Conservation (phyloP, 1,140 invertebrate species). For the Bombus confusus region DNA sequence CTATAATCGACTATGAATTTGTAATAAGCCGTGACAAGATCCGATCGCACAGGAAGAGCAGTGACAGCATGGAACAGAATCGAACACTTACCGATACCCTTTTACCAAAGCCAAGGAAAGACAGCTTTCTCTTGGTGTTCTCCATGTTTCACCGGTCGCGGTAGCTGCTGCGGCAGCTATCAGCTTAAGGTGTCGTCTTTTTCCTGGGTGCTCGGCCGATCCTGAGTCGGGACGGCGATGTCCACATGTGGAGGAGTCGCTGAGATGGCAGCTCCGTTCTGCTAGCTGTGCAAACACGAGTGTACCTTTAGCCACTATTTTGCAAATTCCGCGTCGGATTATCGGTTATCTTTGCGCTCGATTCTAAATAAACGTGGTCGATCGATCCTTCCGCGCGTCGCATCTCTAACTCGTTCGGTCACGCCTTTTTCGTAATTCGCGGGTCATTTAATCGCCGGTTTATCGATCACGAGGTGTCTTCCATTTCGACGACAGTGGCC, state of each 20-base stretch:
- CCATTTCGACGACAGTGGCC: too few species aligned
- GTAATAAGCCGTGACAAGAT: neutral
- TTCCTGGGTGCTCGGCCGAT: conserved; percentile 82
- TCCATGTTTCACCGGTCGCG: conserved; percentile 60
- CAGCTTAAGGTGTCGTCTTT: conserved; percentile 77
- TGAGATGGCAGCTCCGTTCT: conserved; percentile 80
- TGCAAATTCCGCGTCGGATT: neutral
- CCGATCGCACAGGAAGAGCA: too few species aligned
- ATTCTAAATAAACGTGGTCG: too few species aligned
- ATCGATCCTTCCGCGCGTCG: too few species aligned
- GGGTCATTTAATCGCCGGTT: too few species aligned
- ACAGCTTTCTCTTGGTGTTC: conserved; percentile 77
- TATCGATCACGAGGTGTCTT: too few species aligned
- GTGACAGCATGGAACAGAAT: rapidly evolving
- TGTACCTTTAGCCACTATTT: too few species aligned
- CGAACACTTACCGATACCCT: conserved; percentile 71
- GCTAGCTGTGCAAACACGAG: conserved; percentile 65
- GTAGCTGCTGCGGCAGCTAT: conserved; percentile 48
- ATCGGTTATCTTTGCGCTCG: too few species aligned
- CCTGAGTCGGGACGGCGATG: conserved; percentile 80
- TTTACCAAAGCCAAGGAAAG: conserved; percentile 80
- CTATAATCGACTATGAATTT: neutral
- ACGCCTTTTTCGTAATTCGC: too few species aligned
- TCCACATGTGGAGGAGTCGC: conserved; percentile 82
- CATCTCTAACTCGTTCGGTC: too few species aligned